Percentiles rank a stretch among this genome's conserved stretches.
These are phyloP conservation scores for Eupelmus urozonus DNA, from an alignment of 2,888 invertebrate genomes.

Conservation along the genomic window DNA sequence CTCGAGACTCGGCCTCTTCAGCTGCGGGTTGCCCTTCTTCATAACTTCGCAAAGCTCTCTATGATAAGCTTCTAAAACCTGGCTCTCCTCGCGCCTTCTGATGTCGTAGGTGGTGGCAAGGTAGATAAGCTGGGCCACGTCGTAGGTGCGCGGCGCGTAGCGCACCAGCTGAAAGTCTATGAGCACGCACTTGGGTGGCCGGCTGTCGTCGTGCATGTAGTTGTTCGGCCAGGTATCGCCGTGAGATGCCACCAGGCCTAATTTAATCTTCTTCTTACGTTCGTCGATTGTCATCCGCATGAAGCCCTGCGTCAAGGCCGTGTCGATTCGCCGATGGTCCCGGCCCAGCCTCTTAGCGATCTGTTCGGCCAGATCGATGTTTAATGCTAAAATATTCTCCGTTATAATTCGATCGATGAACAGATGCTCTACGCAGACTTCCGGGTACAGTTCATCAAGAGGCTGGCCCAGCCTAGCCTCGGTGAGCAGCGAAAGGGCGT, in stretches of 20 bases:
- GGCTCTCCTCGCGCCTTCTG: not conserved
- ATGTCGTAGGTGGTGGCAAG: slow-evolving; percentile 5
- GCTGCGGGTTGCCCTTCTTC: slow-evolving; percentile 29
- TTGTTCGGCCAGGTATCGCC: slow-evolving; percentile 33
- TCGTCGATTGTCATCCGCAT: no score
- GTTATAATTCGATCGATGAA: no score
- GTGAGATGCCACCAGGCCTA: slow-evolving; percentile 5
- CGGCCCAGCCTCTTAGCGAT: no score
- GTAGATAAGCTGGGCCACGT: slow-evolving; percentile 22
- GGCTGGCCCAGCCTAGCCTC: slow-evolving; percentile 60
- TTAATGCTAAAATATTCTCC: no score
- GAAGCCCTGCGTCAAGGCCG: no score
- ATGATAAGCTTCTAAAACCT: slow-evolving; percentile 3
- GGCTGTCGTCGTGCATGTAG: not conserved
- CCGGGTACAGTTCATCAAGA: slow-evolving; percentile 21
- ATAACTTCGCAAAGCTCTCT: slow-evolving; percentile 48
- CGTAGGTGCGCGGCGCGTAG: slow-evolving; percentile 7
- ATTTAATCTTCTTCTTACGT: no score
- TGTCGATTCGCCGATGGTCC: no score
- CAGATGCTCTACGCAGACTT: slow-evolving; percentile 8
- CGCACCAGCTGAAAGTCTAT: slow-evolving; percentile 25
- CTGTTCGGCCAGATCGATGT: no score
- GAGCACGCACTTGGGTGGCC: not conserved
- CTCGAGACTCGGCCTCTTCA: slow-evolving; percentile 73
- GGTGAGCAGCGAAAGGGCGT: slow-evolving; percentile 67